A percentile compares a stretch with the other conserved stretches of the same genome.
Conservation (phyloP, 2,888 invertebrate genomes). For the Drosophila antonietae region DNA sequence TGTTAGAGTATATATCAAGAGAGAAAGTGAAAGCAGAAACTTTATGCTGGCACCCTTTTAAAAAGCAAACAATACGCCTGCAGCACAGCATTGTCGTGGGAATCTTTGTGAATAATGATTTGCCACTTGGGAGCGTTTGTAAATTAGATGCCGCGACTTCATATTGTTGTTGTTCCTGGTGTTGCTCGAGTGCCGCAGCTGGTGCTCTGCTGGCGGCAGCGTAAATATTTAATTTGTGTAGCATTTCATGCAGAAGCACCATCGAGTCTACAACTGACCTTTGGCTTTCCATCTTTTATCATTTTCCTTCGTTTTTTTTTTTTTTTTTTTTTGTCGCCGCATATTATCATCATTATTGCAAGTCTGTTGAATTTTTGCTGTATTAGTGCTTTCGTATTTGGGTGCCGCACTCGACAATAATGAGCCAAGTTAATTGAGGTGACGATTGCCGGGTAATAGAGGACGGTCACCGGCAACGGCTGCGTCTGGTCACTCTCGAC, state of each 20-base stretch:
- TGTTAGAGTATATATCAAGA: constrained; percentile 9
- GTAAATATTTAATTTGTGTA: constrained; percentile 76
- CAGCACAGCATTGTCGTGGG: constrained; percentile 46
- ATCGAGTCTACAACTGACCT: constrained; percentile 57
- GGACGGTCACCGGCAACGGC: constrained; percentile 25
- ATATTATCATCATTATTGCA: constrained; percentile 40
- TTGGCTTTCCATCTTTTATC: constrained; percentile 39
- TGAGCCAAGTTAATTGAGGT: constrained; percentile 76
- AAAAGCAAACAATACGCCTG: constrained; percentile 59
- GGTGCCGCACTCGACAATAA: constrained; percentile 62
- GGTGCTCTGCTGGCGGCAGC: constrained; percentile 55
- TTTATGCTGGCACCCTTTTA: constrained; percentile 48
- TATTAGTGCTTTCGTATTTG: constrained; percentile 51
- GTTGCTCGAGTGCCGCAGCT: constrained; percentile 45
- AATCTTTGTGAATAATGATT: constrained; percentile 75
- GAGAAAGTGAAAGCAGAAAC: constrained; percentile 8
- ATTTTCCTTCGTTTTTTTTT: constrained; percentile 9
- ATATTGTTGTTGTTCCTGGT: constrained; percentile 39
- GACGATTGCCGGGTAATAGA: constrained; percentile 59
- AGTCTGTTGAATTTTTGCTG: constrained; percentile 13
- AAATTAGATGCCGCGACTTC: constrained; percentile 70
- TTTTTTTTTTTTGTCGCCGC: constrained; percentile 25
- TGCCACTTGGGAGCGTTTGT: constrained; percentile 79
- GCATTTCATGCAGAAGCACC: constrained; percentile 66
- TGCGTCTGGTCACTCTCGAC: constrained; percentile 31